Evolutionary conservation across 2,113 vertebrate genomes (phyloP).

Genomic region (Bettongia penicillata): DNA sequence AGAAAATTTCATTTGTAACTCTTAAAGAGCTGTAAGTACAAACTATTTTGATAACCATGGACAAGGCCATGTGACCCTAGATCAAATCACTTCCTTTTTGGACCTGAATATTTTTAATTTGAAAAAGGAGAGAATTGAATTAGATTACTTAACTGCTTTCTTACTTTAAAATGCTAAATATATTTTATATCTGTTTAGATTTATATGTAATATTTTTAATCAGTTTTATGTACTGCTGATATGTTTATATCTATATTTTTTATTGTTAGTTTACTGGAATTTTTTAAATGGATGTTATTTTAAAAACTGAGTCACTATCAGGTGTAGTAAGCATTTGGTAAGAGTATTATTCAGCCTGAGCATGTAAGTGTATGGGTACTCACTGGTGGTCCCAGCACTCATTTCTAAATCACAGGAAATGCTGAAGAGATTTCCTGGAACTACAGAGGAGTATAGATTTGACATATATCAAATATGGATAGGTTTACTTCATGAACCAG

Average conservation of each 20-base stretch:
- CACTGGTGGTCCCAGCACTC: neutral
- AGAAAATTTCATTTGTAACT: neutral
- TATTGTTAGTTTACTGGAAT: neutral
- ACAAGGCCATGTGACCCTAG: neutral
- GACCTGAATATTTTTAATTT: neutral
- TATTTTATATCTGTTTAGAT: neutral
- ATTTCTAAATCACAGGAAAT: neutral
- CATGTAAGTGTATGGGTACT: neutral
- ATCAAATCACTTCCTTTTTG: neutral
- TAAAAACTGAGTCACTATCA: neutral
- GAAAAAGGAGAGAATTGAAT: neutral
- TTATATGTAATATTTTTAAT: neutral
- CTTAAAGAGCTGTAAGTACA: neutral
- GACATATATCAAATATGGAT: neutral
- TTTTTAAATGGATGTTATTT: neutral
- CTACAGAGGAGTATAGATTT: neutral
- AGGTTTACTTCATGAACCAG: neutral
- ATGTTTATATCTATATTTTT: neutral
- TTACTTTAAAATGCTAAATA: neutral
- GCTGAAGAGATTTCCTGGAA: slow-evolving; percentile 1
- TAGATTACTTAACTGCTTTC: neutral
- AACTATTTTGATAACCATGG: neutral
- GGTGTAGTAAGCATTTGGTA: neutral
- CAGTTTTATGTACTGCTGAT: neutral
- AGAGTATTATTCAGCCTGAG: neutral